Base-by-base conservation (phyloP, 2,113 vertebrate species). In the Apistogramma diplotaenia region DNA sequence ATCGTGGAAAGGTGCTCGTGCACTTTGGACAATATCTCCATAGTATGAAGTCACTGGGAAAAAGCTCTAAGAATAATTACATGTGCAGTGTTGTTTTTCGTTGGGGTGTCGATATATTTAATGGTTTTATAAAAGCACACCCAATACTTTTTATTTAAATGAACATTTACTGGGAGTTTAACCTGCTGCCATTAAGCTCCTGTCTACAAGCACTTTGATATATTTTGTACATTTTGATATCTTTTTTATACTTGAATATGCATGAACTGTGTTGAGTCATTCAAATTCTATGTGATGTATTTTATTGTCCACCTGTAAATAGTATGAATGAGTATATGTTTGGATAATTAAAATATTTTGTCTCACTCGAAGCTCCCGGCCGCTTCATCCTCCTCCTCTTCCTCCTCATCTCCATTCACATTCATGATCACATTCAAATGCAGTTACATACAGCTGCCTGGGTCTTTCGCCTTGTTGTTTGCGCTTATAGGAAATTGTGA, bases 1-100 rank as follows among this genome's bases (percentile, higher is more conserved):
- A 89, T 98, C 0, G 86, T 96, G 0, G 96, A 98, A 81, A 94
- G 94, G 43, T 98, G 97, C 29, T 91, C 96, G 29, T 98, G 97
- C 18, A 37, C 94, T 1, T 87, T 94, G 23, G 95, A 97, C 25
- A 95, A 96, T 25, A 79, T 81, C 37, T 95, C 96, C 0, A 89
- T 97, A 46, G 90, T 95, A 29, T 98, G 94, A 96, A 29, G 21
- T 23, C n/a, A 31, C 3, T 2, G 13, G 10, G 33, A 37, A 53
- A 23, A 27, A 2, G 23, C 59, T 58, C 18, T 16, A 73, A 12
- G 23, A 3, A 2, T 4, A 60, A 82, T 58, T 25, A 12, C 51
- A 74, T 56, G 70, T 3, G 9, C 8, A 40, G 70, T 15, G n/a
- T 43, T 56, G 72, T 65, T 78, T 78, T 59, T 56, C 19, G 27